Percentiles rank a stretch among this genome's conserved stretches.
phyloP scores from a whole-genome alignment of 2,113 vertebrate species.

The Nettapus auritus region DNA sequence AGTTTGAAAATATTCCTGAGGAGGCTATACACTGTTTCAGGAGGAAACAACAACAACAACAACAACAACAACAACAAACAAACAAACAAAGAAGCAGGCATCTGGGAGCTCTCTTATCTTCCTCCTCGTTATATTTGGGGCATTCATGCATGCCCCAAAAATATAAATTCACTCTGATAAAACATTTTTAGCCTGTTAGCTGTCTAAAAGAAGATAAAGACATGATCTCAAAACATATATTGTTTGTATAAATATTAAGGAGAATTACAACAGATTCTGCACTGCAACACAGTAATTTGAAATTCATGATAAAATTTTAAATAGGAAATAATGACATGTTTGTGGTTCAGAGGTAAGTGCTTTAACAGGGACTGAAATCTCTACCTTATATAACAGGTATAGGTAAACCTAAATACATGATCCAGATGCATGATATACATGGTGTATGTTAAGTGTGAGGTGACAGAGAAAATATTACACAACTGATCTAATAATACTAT shows the following conservation, averaged over 20 bases:
- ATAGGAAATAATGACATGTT: neutral
- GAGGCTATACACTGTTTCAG: neutral
- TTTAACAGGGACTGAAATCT: neutral
- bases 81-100: neutral
- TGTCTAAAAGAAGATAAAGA: neutral
- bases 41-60: too few relatives aligned
- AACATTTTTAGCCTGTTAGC: neutral
- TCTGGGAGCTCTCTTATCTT: neutral
- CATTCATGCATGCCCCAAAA: neutral
- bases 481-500: neutral
- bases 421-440: fast-evolving
- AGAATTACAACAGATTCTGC: neutral
- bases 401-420: neutral
- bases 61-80: too few relatives aligned
- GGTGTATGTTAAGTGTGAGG: neutral
- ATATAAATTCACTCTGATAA: neutral
- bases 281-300: neutral
- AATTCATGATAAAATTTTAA: neutral
- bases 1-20: neutral
- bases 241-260: neutral
- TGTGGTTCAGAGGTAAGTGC: neutral
- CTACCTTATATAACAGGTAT: neutral
- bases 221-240: neutral
- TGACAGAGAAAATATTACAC: neutral
- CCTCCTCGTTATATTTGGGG: neutral